Base-by-base conservation (phyloP, 2,888 invertebrate genomes). In the Ennomos erosarius region DNA sequence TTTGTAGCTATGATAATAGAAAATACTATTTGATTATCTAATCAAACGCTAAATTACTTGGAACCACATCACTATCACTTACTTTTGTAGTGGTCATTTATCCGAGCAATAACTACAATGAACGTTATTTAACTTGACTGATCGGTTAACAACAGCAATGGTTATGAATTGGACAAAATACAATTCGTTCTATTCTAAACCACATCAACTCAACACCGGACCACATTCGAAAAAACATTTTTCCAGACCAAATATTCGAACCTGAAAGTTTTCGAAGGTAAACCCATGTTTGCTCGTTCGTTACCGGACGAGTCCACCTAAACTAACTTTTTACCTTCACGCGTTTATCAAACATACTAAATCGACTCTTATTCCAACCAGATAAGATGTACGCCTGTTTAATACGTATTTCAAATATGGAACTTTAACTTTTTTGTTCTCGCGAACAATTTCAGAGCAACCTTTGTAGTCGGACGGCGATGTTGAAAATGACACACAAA, bases 221-320 rank as follows among this genome's bases (percentile, higher is more conserved):
- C 44, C 49, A 46, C 51, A 57, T 47, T 50, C 12, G 47, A 47
- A 55, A 62, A 63, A 65, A 60, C 45, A 54, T 55, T 63, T 59
- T 56, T 48, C 47, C 61, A 53, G 51, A 59, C 49, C 59, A 54
- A 59, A 59, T 59, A 59, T 54, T 59, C 51, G 52, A 65, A 63
- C 59, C 60, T 36, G 34, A 65, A 65, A 63, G 48, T 65, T 65
- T 60, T 46, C 33, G 56, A 60, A 63, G 61, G 63, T 65, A 59
- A 55, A 59, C 63, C 63, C 49, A 59, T 54, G 65, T 65, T 61
- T 58, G 62, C 65, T 38, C 50, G 54, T 58, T 63, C 63, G 60
- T 63, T 60, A 60, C 60, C 52, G 55, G 59, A 49, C 59, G 54
- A 59, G 45, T 59, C 59, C 11, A 44, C 45, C 59, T 37, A 49